Evolutionary conservation across 2,888 invertebrate species (phyloP).

Genomic region (Harpagoxenus sublaevis): DNA sequence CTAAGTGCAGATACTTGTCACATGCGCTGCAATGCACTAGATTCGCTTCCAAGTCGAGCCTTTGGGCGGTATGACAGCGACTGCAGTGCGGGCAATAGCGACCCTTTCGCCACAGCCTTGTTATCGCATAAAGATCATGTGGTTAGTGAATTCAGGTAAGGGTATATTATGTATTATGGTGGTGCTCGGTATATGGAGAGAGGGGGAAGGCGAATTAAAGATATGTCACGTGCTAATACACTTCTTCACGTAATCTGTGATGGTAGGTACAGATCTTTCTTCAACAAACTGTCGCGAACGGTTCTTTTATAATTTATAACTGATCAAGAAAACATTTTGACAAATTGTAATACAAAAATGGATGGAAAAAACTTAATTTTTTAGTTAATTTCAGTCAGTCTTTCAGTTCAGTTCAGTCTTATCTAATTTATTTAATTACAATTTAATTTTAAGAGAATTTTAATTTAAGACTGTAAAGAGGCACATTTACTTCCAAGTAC

Average conservation of each 20-base stretch:
- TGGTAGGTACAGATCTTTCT: not conserved
- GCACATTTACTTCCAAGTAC: not conserved
- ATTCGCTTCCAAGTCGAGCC: slow-evolving; percentile 89
- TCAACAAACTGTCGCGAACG: not conserved
- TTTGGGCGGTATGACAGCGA: slow-evolving; percentile 90
- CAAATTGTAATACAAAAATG: not conserved
- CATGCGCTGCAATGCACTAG: slow-evolving; percentile 87
- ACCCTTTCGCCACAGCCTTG: slow-evolving; percentile 91
- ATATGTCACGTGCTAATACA: slow-evolving; percentile 1
- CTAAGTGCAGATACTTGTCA: slow-evolving; percentile 87
- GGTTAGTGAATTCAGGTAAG: slow-evolving; percentile 78
- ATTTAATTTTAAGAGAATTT: not conserved
- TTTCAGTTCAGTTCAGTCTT: not conserved
- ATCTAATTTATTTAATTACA: not conserved
- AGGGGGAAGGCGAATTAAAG: not conserved
- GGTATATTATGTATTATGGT: slow-evolving; percentile 43
- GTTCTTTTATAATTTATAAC: not conserved
- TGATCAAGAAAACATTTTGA: not conserved
- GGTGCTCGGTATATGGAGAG: slow-evolving; percentile 13
- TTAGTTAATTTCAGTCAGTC: not conserved
- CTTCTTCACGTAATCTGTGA: not conserved
- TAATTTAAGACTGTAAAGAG: not conserved
- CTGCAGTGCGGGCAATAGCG: slow-evolving; percentile 91
- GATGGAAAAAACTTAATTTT: not conserved
- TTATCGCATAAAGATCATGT: slow-evolving; percentile 81